Evolutionary conservation across 2,113 vertebrate species (phyloP).

Genomic region (Sorex araneus): DNA sequence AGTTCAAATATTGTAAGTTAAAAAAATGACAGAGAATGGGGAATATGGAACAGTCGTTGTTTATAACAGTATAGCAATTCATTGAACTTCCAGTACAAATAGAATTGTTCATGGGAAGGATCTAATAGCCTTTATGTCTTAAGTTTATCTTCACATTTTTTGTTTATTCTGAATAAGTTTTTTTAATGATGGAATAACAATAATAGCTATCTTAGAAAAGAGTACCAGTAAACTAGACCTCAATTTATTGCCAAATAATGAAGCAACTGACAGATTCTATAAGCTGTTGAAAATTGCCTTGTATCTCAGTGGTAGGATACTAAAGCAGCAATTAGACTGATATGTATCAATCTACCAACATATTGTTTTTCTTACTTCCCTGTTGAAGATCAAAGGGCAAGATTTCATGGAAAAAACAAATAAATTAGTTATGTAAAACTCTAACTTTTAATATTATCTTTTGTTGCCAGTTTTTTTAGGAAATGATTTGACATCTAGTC

Average conservation of each 20-base stretch:
- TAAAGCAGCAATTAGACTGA: background rate
- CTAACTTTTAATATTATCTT: conserved; percentile 50
- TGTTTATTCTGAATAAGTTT: conserved; percentile 51
- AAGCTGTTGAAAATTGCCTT: conserved; percentile 9
- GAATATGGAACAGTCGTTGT: background rate
- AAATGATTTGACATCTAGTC: conserved; percentile 39
- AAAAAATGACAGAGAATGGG: background rate
- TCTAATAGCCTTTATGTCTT: background rate
- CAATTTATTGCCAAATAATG: conserved; percentile 44
- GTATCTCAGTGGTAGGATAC: background rate
- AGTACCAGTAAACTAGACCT: conserved; percentile 49
- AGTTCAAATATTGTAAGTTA: background rate
- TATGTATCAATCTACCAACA: background rate
- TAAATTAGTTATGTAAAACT: conserved; percentile 45
- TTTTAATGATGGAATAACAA: background rate
- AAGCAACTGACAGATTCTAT: conserved; percentile 10
- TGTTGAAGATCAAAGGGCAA: conserved; percentile 29
- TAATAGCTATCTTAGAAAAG: conserved; percentile 39
- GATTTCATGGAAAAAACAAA: conserved; percentile 12
- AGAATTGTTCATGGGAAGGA: background rate
- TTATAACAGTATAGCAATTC: conserved; percentile 23
- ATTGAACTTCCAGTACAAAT: conserved; percentile 11
- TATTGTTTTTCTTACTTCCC: background rate
- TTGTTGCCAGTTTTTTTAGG: background rate
- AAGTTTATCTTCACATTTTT: conserved; percentile 45